These are phyloP conservation scores for Lethocerus indicus DNA, from an alignment of 1,140 invertebrate species.

Conservation along the genomic window DNA sequence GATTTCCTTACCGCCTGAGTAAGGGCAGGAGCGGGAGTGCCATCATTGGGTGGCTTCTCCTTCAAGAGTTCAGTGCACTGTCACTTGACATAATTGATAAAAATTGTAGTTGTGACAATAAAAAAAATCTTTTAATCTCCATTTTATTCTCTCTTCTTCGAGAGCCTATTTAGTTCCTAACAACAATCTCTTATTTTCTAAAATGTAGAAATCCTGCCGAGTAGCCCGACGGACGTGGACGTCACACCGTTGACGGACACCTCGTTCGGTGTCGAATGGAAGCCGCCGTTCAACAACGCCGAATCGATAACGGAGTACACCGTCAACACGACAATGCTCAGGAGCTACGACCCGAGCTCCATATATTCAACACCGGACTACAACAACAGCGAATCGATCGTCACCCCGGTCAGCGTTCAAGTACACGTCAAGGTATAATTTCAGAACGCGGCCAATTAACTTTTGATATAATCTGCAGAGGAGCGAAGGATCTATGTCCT, in stretches of 20 bases:
- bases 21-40: no score
- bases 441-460: background rate
- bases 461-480: no score
- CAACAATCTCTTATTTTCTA: constrained; percentile 3
- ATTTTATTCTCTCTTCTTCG: no score
- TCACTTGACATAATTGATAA: no score
- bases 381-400: constrained; percentile 17
- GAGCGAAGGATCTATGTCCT: no score
- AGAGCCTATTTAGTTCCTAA: background rate
- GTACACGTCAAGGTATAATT: constrained; percentile 20
- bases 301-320: constrained; percentile 46
- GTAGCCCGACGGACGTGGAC: constrained; percentile 45
- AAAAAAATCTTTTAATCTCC: no score
- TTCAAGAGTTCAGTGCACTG: no score
- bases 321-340: constrained; percentile 51
- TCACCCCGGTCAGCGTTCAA: constrained; percentile 20
- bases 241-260: constrained; percentile 50
- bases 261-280: constrained; percentile 50
- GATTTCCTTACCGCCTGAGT: no score
- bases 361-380: background rate
- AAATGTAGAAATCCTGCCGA: constrained; percentile 47
- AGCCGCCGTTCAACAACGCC: constrained; percentile 36
- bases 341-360: constrained; percentile 34
- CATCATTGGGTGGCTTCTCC: no score
- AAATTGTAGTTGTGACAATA: no score